Evolutionary conservation across 2,113 vertebrate genomes (phyloP).

Genomic region (Odontesthes bonariensis): DNA sequence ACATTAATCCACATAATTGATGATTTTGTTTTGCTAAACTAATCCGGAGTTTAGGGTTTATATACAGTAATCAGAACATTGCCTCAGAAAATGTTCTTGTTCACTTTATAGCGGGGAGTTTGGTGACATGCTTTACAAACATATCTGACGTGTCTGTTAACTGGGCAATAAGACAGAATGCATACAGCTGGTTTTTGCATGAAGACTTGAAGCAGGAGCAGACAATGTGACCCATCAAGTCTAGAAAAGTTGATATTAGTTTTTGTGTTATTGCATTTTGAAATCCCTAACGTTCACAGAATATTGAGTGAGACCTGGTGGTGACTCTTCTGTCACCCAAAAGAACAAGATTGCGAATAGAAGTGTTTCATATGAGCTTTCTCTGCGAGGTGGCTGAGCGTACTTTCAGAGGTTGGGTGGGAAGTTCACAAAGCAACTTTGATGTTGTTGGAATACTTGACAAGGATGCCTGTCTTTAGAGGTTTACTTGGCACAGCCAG

Average conservation of each 20-base stretch:
- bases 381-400: neutral
- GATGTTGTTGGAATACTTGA: neutral
- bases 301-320: neutral
- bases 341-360: neutral
- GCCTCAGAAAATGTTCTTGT: neutral
- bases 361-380: neutral
- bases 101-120: neutral
- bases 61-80: neutral
- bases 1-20: neutral
- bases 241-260: neutral
- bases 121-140: neutral
- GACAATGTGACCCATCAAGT: neutral
- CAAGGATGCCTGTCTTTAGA: neutral
- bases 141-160: neutral
- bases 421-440: neutral
- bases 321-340: neutral
- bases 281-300: neutral
- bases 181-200: neutral
- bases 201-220: neutral
- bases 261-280: neutral
- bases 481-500: conserved; percentile 2
- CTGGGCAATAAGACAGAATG: neutral
- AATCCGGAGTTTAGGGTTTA: conserved; percentile 2
- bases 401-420: neutral
- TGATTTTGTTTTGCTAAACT: conserved; percentile 5